These are phyloP conservation scores for Carassius gibelio DNA, from an alignment of 2,113 vertebrate genomes.

Conservation along the genomic window DNA sequence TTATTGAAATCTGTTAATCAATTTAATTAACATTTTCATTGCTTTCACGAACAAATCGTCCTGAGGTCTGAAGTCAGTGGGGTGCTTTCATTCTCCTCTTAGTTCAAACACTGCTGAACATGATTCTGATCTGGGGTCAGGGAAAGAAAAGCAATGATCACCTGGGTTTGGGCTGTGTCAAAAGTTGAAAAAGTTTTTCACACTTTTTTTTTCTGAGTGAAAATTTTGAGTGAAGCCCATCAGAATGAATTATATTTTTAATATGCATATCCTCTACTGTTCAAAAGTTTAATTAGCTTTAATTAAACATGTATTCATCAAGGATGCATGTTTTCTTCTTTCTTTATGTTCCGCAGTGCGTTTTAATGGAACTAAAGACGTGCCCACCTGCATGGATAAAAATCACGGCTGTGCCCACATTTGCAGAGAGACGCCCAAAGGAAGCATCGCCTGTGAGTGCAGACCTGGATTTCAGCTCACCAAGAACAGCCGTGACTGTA, in stretches of 20 bases:
- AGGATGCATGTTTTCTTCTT: not conserved
- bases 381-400: conserved; percentile 98
- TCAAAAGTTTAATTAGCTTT: no score
- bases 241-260: not conserved
- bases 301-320: no score
- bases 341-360: conserved; percentile 62
- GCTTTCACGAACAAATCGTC: not conserved
- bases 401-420: conserved; percentile 98
- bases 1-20: not conserved
- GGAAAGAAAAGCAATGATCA: conserved; percentile 28
- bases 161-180: not conserved
- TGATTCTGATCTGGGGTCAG: conserved; percentile 38
- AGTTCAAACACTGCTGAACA: conserved; percentile 49
- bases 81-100: conserved; percentile 51
- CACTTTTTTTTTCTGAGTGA: not conserved
- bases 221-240: not conserved
- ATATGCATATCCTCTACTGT: no score
- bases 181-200: no score
- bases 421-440: conserved; percentile 93
- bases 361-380: conserved; percentile 88
- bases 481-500: conserved; percentile 95
- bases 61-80: conserved; percentile 50
- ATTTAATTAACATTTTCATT: not conserved
- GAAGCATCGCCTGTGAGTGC: conserved; percentile 94
- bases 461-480: conserved; percentile 97